A percentile compares a stretch with the other conserved stretches of the same genome.
Evolutionary conservation across 2,888 invertebrate species (phyloP).

Genomic region (Napeogenes inachia): DNA sequence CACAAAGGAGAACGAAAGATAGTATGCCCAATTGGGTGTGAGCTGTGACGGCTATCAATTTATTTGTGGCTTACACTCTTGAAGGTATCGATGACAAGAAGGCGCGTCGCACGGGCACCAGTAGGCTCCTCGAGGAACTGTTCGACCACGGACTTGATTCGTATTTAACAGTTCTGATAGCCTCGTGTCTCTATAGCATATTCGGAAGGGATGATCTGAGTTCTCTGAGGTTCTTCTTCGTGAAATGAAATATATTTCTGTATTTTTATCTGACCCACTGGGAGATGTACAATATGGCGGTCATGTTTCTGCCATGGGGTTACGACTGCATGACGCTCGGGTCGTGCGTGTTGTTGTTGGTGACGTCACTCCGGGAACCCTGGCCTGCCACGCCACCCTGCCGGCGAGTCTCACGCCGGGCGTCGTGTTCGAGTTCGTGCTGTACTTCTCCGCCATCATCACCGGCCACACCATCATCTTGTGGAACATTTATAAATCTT

Average conservation of each 20-base stretch:
- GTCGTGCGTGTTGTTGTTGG: constrained; percentile 74
- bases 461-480: too few species aligned
- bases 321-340: constrained; percentile 98
- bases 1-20: constrained; percentile 83
- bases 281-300: constrained; percentile 99
- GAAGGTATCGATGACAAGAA: constrained; percentile 99
- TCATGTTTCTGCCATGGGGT: constrained; percentile 97
- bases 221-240: constrained; percentile 90
- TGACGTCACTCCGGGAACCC: constrained; percentile 79
- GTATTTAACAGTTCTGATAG: constrained; percentile 96
- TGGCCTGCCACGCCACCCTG: constrained; percentile 89
- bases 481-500: constrained; percentile 68
- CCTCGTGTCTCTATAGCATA: constrained; percentile 94
- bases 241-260: constrained; percentile 94
- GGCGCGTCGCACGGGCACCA: constrained; percentile 94
- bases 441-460: constrained; percentile 81
- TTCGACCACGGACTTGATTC: constrained; percentile 99
- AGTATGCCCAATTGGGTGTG: constrained; percentile 94
- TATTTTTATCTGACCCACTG: constrained; percentile 98
- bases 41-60: constrained; percentile 90
- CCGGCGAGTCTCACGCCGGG: constrained; percentile 86
- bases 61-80: constrained; percentile 97
- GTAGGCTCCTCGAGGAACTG: constrained; percentile 96
- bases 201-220: constrained; percentile 90
- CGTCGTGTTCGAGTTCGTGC: constrained; percentile 86